Evolutionary conservation across 1,140 invertebrate genomes (phyloP).

Genomic region (Samia ricini): DNA sequence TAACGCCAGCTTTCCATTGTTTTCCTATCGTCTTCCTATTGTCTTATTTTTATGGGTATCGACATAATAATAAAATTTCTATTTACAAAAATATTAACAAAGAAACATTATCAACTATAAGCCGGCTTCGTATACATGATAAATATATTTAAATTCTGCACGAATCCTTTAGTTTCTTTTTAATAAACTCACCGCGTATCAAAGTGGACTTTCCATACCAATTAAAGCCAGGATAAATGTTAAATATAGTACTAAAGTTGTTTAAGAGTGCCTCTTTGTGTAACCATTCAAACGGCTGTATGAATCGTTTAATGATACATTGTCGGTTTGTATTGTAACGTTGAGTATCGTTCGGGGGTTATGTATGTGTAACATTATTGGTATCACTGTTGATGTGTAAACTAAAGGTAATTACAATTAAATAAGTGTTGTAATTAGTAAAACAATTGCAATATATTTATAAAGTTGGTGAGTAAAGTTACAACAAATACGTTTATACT

Average conservation of each 20-base stretch:
- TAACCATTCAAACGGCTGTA: conserved; percentile 11
- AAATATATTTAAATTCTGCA: neutral
- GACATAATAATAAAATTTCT: too few species aligned
- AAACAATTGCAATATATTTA: too few species aligned
- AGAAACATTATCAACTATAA: too few species aligned
- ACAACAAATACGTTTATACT: too few species aligned
- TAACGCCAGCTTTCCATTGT: too few species aligned
- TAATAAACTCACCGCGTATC: neutral
- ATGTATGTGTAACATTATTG: neutral
- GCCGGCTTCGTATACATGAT: neutral
- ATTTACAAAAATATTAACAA: too few species aligned
- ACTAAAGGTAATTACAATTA: neutral
- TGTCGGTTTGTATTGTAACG: neutral
- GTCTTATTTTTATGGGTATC: too few species aligned
- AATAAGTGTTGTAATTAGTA: too few species aligned
- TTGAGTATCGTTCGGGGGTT: neutral
- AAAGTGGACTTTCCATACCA: conserved; percentile 4
- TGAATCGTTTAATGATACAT: conserved; percentile 10
- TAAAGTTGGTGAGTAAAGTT: too few species aligned
- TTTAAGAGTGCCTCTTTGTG: neutral
- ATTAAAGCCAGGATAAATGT: conserved; percentile 8
- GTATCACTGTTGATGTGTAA: neutral
- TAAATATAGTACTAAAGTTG: conserved; percentile 7
- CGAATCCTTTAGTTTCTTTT: neutral
- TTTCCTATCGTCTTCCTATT: too few species aligned